These are phyloP conservation scores for Oligia fasciuncula DNA, from an alignment of 2,888 invertebrate species.

Conservation along the genomic window DNA sequence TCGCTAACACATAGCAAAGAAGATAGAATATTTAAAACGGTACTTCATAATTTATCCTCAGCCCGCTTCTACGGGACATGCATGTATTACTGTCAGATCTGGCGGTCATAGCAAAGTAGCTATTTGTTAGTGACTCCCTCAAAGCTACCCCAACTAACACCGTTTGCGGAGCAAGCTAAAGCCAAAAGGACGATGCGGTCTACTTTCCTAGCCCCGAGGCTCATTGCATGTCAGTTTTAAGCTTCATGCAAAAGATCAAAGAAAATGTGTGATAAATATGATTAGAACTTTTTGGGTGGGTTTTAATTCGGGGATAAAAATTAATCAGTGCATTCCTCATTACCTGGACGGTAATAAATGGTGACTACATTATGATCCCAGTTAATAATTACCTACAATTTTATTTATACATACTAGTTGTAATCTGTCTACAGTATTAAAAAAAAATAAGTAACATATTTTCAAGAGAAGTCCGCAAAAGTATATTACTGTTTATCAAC, in stretches of 20 bases:
- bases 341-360: background rate
- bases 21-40: conserved; percentile 3
- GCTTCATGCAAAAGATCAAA: conserved; percentile 51
- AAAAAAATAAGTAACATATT: no score
- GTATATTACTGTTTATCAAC: no score
- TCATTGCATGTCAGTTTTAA: conserved; percentile 45
- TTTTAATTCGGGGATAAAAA: conserved; percentile 13
- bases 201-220: conserved; percentile 56
- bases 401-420: no score
- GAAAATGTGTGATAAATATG: conserved; percentile 52
- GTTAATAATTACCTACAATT: background rate
- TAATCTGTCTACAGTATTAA: no score
- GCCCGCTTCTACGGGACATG: conserved; percentile 4
- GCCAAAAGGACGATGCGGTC: conserved; percentile 55
- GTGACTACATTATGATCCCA: background rate
- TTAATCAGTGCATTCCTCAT: background rate
- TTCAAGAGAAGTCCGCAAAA: no score
- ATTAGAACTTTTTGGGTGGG: conserved; percentile 31
- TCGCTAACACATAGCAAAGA: no score
- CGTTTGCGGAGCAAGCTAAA: conserved; percentile 43
- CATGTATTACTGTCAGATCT: conserved; percentile 21
- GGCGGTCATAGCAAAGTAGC: conserved; percentile 34
- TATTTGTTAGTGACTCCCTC: conserved; percentile 32
- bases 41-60: background rate
- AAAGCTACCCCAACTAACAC: conserved; percentile 51